Evolutionary conservation across 2,888 invertebrate species (phyloP), one percentile per base, ranked within the genome.

Genomic region (Lasioglossum malachurum): DNA sequence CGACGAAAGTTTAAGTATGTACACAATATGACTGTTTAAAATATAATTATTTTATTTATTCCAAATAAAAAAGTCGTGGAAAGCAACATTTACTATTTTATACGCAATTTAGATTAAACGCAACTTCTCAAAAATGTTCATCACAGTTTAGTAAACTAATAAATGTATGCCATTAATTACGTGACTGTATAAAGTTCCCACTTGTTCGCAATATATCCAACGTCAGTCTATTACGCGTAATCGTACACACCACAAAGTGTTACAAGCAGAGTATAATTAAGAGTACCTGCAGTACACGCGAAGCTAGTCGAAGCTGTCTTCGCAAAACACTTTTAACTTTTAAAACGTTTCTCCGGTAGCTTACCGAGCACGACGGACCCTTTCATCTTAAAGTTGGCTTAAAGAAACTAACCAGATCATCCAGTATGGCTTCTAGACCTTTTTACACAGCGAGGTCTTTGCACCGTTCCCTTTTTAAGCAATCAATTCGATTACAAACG

Each of bases 381-480:
- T 88, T 87, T 80, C 74, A 60, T 79, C 74, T 53, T 71, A 82
- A 84, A 80, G 71, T 82, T 80, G 81, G 71, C 79, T 84, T 80
- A 41, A 64, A 87, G 75, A 75, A 73, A 12, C 69, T 87, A 89
- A 89, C 84, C 75, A 35, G 81, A 88, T 87, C 71, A 86, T 5
- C 27, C 78, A 35, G 53, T 80, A 75, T 4, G 83, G 76, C 80
- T 89, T 89, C 88, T 67, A 49, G 53, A 35, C 49, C 82, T 80
- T 75, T 74, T 14, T 46, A 80, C 35, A 27, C 60, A 35, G 41
- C 44, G 71, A 83, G 86, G 83, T 83, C 87, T 87, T 83, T 73
- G 83, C 78, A 83, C 80, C 23, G 44, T 69, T 46, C 14, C 64
- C 16, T 46, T 27, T 57, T 23, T 12, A 74, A 75, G 41, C 67